Evolutionary conservation across 2,113 vertebrate species (phyloP), one percentile per base, ranked within the genome.

Genomic region (Rynchops niger): DNA sequence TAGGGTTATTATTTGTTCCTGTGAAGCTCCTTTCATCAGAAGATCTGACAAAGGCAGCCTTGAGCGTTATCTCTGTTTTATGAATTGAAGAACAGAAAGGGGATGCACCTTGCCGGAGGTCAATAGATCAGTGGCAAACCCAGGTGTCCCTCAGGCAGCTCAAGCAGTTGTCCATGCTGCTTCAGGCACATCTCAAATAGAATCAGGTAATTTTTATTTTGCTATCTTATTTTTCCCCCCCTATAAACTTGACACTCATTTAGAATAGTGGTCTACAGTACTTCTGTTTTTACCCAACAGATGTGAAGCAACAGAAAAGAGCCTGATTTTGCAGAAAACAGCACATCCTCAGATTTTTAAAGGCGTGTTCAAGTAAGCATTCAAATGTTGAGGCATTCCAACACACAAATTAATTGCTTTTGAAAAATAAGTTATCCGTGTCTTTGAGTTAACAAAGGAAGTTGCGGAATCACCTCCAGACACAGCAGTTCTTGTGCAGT

Each of bases 41-140:
- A 93, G 63, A 93, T 95, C 81, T 87, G 84, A 95, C 72, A 82
- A 87, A 94, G 84, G 12, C 14, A 15, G 77, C 69, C 81, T 91
- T 94, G 67, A 95, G 47, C 13, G 0, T 84, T 91, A 67, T 91
- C 76, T 92, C 65, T 85, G 52, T 5, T 84, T 67, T 36, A 85
- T 50, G 76, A 65, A 73, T 5, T 66, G 61, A 84, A 88, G 72
- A 55, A 83, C 13, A 82, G 77, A 93, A 59, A 34, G 13, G 45
- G 26, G 19, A 89, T 29, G n/a, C 59, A 91, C 43, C 43, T 49
- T 94, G 81, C 47, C 81, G 34, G 65, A 94, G 65, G 83, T 94
- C 89, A 63, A 26, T 2, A 86, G 53, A 80, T 80, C 80, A 94
- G 9, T 74, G 42, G 13, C 2, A 1, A 78, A n/a, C 29, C 6